Base-by-base conservation (phyloP, 2,797 vertebrate genomes). In the Helicolenus hilgendorfi region DNA sequence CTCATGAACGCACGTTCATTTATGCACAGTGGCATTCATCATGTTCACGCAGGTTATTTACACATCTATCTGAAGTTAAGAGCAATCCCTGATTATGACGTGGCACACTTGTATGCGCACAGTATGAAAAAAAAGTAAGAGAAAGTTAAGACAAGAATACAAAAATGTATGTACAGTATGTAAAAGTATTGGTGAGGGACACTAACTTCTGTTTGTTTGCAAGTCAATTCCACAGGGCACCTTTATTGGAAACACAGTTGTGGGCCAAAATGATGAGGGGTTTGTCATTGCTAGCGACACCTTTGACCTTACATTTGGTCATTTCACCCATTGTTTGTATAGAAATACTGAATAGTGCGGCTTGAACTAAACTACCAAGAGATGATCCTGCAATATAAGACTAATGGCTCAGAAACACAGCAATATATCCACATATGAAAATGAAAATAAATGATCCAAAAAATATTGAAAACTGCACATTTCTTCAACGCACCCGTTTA, bases 371-470 rank as follows among this genome's bases (percentile, higher is more conserved):
- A 68, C 14, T 22, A 36, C 13, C 3, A 77, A 72, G 14, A 41
- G 22, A 77, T 14, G 45, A 63, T 35, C 18, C 18, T 33, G 9
- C 33, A 29, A 49, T 7, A 56, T 7, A 60, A 31, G n/a, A 74
- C 13, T 22, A 73, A 60, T 38, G 35, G 0, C 24, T 77, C 38
- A 65, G 36, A 56, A 36, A 81, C 29, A 35, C 11, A 27, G 49
- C 59, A 53, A 59, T 4, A 60, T 26, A 35, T 29, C 71, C 2
- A 33, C 11, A 33, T 29, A 22, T 13, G 26, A 24, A 69, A 80
- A 73, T 79, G 72, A 76, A 84, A 85, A 73, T 22, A 65, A 77
- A 80, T 76, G 22, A 81, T 49, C 10, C 35, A 58, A 87, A 63
- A 49, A 41, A 64, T n/a, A 77, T 33, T 10, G 3, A 63, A 70